phyloP scores from a whole-genome alignment of 2,888 invertebrate genomes.

The Pilophorus perplexus region DNA sequence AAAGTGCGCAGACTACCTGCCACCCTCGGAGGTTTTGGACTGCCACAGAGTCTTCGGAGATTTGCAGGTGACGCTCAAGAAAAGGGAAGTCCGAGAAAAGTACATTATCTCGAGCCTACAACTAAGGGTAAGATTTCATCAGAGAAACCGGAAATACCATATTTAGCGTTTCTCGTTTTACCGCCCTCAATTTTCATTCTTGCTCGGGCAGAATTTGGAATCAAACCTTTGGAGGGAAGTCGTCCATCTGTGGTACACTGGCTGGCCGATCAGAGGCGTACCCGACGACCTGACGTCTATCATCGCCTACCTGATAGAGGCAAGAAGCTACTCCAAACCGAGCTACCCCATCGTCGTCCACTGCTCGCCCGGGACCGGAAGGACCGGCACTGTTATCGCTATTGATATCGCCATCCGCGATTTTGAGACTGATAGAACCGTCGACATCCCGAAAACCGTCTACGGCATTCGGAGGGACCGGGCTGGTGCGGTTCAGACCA shows the following conservation, averaged over 20 bases:
- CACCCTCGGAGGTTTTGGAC: conserved; percentile 87
- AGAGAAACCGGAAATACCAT: no score
- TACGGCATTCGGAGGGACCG: conserved; percentile 80
- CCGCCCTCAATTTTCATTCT: no score
- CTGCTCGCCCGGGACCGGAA: conserved; percentile 86
- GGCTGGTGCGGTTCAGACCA: conserved; percentile 84
- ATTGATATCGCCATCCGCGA: conserved; percentile 82
- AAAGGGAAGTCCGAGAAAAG: conserved; percentile 84
- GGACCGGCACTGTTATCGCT: conserved; percentile 81
- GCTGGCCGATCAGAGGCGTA: conserved; percentile 85
- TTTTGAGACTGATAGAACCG: conserved; percentile 73
- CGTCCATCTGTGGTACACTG: conserved; percentile 87
- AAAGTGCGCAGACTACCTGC: conserved; percentile 87
- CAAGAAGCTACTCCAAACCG: conserved; percentile 60
- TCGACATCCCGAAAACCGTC: conserved; percentile 84
- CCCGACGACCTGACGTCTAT: conserved; percentile 80
- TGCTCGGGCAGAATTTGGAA: conserved; percentile 69
- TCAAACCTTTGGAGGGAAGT: conserved; percentile 83
- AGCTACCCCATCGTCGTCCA: conserved; percentile 65
- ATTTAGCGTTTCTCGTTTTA: no score
- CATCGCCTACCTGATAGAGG: conserved; percentile 83
- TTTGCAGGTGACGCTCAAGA: conserved; percentile 81
- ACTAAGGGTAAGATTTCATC: conserved; percentile 67
- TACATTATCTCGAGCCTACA: conserved; percentile 84
- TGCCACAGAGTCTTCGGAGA: conserved; percentile 84